phyloP scores from a whole-genome alignment of 1,140 invertebrate species.

The Oryzaephilus surinamensis region DNA sequence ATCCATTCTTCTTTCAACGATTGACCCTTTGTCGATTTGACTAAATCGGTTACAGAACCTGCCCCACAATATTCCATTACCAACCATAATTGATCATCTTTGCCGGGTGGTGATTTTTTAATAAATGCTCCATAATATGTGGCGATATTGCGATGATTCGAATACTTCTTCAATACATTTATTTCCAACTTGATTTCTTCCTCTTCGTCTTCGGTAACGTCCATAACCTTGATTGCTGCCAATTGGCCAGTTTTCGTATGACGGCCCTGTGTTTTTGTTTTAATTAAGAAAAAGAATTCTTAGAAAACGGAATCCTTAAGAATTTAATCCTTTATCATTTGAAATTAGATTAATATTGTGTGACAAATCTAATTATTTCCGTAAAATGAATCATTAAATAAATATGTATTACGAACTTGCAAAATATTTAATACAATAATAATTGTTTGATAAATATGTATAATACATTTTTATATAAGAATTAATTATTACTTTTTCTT shows the following conservation, averaged over 20 bases:
- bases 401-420: no score
- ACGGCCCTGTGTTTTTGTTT: constrained; percentile 67
- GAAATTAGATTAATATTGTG: no score
- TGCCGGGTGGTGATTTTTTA: constrained; percentile 95
- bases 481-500: no score
- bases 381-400: no score
- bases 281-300: no score
- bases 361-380: no score
- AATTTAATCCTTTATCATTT: no score
- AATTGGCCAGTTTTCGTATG: constrained; percentile 98
- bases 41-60: constrained; percentile 96
- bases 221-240: constrained; percentile 99
- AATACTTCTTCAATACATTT: constrained; percentile 98
- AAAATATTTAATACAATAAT: no score
- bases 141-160: constrained; percentile 98
- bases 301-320: no score
- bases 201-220: constrained; percentile 99
- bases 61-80: constrained; percentile 99
- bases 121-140: constrained; percentile 99
- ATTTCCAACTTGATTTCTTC: constrained; percentile 99
- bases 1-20: constrained; percentile 99
- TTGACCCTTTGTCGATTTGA: constrained; percentile 97
- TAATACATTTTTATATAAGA: no score
- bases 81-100: constrained; percentile 98
- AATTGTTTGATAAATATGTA: no score